Base-by-base conservation (phyloP, 2,888 invertebrate genomes). In the Xiphydria camelus region DNA sequence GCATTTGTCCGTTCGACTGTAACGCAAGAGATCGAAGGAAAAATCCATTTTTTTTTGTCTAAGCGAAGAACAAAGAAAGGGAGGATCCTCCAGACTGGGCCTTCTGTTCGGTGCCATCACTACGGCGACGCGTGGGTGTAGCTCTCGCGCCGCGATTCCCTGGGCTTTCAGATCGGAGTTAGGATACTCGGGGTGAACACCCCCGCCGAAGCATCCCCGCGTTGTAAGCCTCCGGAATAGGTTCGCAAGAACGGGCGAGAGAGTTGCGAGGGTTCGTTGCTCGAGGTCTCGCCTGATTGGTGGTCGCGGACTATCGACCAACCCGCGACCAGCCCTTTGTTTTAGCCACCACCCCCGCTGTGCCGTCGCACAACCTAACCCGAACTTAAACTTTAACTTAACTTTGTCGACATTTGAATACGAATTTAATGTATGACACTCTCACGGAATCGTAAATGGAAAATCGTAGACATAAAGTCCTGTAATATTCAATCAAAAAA, bases 281-380 rank as follows among this genome's bases (percentile, higher is more conserved):
- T 45, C 61, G 49, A 51, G 59, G 57, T 66, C 69, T 70, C 69
- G 72, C 68, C 72, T 68, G 72, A 75, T 75, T 75, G 74, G 74
- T 69, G 73, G 66, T 63, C 56, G 62, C 61, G 63, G 66, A 70
- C 73, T 74, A 75, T 75, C 74, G 75, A 75, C 74, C 74, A 74
- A 70, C 71, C 73, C 65, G 63, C 66, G 68, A 66, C 62, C 70
- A 54, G 62, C 66, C 64, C 66, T 73, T 75, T 75, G 73, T 73
- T 72, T 75, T 69, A 73, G 66, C 70, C 68, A 65, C 66, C 68
- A 67, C 64, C 69, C 64, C 56, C 53, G 32, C 29, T n/a, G 23
- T 37, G 41, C 54, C 29, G 12, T 29, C 12, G 29, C 29, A n/a
- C n/a, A 29, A 10, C 29, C 2, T 7, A 29, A 12, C 12, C 15